Evolutionary conservation across 2,113 vertebrate species (phyloP), one percentile per base, ranked within the genome.

Genomic region (Lathamus discolor): DNA sequence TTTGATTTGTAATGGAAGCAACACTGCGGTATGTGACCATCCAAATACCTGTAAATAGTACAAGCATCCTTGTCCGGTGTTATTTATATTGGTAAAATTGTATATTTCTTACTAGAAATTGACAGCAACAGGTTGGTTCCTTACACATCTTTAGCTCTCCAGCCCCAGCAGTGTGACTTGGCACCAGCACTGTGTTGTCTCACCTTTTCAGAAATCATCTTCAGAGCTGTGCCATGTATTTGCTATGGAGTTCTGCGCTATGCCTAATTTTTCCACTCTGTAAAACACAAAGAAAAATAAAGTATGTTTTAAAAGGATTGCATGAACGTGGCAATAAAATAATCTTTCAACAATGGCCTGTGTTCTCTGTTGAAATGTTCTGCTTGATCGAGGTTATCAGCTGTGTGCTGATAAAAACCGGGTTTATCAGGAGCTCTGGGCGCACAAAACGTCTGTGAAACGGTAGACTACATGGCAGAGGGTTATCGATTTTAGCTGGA

Each of bases 161-260:
- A 31, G 37, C 68, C 27, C 14, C 51, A 20, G 25, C 46, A 31
- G 81, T 51, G 3, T 41, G 67, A 35, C 3, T 19, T 39, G 46
- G 41, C 31, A 73, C n/a, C 43, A 89, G 54, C 54, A 39, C 35
- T 33, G 11, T 39, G 20, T 54, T 52, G 14, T 41, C 88, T 94
- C 92, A 95, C 77, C 69, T 94, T 89, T 92, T 82, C 77, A 79
- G 73, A 75, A 82, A 57, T 81, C 55, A 33, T 77, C 86, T 82
- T 87, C 77, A 11, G 17, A 74, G 33, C 28, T 23, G n/a, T 54
- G 57, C 31, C 35, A 11, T 48, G 13, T 51, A 6, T 84, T 91
- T 88, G 33, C 31, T 66, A 14, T 11, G 69, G 51, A 82, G 23
- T 51, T 74, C 73, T 74, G 75, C 68, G 74, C 22, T 66, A 12